These are phyloP conservation scores for Acanthiza pusilla DNA, from an alignment of 2,797 vertebrate species.

Conservation along the genomic window DNA sequence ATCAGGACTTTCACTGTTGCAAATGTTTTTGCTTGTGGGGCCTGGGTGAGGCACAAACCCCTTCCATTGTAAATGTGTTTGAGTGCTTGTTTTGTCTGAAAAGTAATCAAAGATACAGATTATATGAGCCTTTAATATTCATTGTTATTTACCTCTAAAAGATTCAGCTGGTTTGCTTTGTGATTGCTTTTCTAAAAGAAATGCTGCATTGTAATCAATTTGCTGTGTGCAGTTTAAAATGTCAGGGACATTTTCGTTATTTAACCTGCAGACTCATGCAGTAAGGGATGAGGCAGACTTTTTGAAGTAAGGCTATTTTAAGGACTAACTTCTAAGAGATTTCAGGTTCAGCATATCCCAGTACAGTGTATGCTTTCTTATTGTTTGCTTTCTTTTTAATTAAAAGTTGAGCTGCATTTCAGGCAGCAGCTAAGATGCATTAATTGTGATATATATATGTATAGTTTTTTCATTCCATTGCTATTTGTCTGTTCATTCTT, in stretches of 20 bases:
- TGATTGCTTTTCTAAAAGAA: slow-evolving; percentile 32
- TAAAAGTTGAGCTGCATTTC: not conserved
- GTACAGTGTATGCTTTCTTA: not conserved
- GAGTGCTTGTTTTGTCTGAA: not conserved
- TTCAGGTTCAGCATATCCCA: not conserved
- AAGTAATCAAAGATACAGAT: not conserved
- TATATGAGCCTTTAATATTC: not conserved
- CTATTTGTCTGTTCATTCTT: not conserved
- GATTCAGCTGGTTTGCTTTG: not conserved
- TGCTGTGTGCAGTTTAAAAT: slow-evolving; percentile 20
- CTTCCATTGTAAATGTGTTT: not conserved
- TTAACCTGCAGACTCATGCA: slow-evolving; percentile 8
- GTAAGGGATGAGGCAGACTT: not conserved
- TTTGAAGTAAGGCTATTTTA: not conserved
- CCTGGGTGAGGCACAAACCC: not conserved
- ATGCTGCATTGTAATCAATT: slow-evolving; percentile 31
- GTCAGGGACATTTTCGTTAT: slow-evolving; percentile 9
- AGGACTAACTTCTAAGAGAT: not conserved
- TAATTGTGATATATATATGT: not conserved
- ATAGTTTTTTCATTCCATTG: not conserved
- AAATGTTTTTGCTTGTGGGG: not conserved
- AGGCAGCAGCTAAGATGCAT: not conserved
- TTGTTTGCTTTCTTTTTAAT: not conserved
- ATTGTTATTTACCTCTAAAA: slow-evolving; percentile 34
- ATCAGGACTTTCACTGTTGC: not conserved